Percentiles rank a stretch among this genome's conserved stretches.
phyloP scores from a whole-genome alignment of 2,113 vertebrate genomes.

The Rynchops niger region DNA sequence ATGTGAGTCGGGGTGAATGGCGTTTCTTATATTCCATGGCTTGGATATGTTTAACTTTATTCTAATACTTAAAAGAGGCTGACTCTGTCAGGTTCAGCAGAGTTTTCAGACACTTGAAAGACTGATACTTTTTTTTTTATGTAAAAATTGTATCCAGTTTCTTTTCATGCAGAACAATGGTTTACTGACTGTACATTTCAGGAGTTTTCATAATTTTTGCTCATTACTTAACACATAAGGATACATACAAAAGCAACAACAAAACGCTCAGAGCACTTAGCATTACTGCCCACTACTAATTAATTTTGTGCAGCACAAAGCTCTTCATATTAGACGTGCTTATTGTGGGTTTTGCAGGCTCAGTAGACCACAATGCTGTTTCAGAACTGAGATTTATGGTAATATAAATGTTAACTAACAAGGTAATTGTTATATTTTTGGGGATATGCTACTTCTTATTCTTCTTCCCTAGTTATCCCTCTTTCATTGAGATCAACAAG shows the following conservation, averaged over 20 bases:
- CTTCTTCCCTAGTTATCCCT: not conserved
- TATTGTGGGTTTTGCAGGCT: not conserved
- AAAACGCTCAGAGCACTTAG: not conserved
- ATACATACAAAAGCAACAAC: not conserved
- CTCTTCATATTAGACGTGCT: not conserved
- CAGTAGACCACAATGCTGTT: not conserved
- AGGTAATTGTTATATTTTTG: not conserved
- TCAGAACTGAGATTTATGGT: not conserved
- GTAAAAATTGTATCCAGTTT: not conserved
- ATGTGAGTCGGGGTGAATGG: not conserved
- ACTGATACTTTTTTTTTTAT: too few relatives aligned
- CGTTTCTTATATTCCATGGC: not conserved
- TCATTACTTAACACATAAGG: not conserved
- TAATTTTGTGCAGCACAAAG: not conserved
- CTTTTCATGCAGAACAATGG: not conserved
- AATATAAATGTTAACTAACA: not conserved
- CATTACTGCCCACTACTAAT: not conserved
- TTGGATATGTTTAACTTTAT: not conserved
- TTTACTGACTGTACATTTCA: not conserved
- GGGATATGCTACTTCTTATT: not conserved
- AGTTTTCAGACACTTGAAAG: not conserved
- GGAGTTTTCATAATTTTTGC: not conserved
- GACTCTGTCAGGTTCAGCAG: not conserved
- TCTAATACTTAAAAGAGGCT: not conserved
- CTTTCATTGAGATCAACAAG: not conserved